These are phyloP conservation scores for Planococcus citri DNA, from an alignment of 1,140 invertebrate species.

Conservation along the genomic window DNA sequence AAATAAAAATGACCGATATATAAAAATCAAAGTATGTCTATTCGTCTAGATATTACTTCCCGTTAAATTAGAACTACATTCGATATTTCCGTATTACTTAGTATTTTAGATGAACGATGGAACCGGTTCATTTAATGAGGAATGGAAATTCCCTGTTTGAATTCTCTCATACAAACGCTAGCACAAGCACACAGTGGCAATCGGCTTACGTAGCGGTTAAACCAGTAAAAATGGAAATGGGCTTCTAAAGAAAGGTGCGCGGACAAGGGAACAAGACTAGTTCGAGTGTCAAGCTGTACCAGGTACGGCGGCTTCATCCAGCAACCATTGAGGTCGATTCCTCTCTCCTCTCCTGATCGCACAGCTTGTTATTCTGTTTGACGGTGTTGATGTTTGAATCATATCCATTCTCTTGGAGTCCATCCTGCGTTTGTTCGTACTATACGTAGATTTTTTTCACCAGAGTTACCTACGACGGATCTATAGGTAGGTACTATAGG, in stretches of 20 bases:
- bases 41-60: background rate
- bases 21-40: background rate
- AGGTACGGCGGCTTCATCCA: constrained; percentile 5
- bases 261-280: background rate
- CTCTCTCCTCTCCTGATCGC: background rate
- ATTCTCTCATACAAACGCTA: background rate
- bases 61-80: background rate
- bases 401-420: background rate
- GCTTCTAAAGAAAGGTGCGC: background rate
- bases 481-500: background rate
- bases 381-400: constrained; percentile 2
- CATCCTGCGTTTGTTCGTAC: background rate
- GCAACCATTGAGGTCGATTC: constrained; percentile 5
- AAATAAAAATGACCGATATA: background rate
- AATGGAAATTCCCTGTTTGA: constrained; percentile 7
- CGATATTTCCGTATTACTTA: constrained; percentile 7
- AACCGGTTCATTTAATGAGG: constrained; percentile 6
- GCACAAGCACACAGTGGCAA: background rate
- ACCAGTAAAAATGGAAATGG: constrained; percentile 2
- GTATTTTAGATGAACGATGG: background rate
- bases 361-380: background rate
- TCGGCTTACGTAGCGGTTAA: constrained; percentile 5
- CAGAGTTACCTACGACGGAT: too few relatives aligned
- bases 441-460: background rate
- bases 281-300: background rate